Percentiles rank a stretch among this genome's conserved stretches.
phyloP scores from a whole-genome alignment of 2,113 vertebrate genomes.

The Andinoacara biseriatus region DNA sequence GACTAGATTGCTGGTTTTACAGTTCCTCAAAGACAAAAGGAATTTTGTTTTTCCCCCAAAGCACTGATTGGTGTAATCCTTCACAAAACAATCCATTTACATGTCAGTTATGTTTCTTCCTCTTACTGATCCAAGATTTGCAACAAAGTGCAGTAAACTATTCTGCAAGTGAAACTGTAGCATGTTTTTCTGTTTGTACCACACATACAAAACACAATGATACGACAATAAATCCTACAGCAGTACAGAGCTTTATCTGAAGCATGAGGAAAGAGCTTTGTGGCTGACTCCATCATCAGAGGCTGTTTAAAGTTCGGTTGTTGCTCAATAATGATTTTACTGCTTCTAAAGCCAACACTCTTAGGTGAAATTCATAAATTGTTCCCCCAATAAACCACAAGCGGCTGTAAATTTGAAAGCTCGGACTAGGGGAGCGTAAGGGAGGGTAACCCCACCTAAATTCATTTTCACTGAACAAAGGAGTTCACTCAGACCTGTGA shows the following conservation, averaged over 20 bases:
- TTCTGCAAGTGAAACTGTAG: neutral
- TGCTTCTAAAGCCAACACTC: slow-evolving; percentile 41
- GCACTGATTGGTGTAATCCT: neutral
- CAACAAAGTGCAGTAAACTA: neutral
- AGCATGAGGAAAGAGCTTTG: slow-evolving; percentile 3
- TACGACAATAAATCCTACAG: neutral
- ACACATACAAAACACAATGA: slow-evolving; percentile 1
- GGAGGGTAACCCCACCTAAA: neutral
- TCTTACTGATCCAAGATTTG: neutral
- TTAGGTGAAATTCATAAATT: slow-evolving; percentile 53
- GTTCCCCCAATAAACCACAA: slow-evolving; percentile 54
- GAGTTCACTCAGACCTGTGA: slow-evolving; percentile 18
- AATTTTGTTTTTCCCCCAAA: neutral
- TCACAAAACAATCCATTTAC: neutral
- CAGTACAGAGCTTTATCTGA: neutral
- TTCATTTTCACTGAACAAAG: slow-evolving; percentile 14
- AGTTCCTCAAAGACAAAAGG: neutral
- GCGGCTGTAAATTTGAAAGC: slow-evolving; percentile 48
- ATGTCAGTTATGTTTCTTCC: neutral
- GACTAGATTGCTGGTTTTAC: neutral
- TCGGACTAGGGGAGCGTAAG: slow-evolving; percentile 17
- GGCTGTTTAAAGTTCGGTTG: slow-evolving; percentile 43
- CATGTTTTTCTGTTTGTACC: neutral
- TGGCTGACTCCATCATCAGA: slow-evolving; percentile 24
- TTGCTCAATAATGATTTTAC: slow-evolving; percentile 47